Conservation (phyloP, 2,888 invertebrate genomes). For the Watsonalla binaria region DNA sequence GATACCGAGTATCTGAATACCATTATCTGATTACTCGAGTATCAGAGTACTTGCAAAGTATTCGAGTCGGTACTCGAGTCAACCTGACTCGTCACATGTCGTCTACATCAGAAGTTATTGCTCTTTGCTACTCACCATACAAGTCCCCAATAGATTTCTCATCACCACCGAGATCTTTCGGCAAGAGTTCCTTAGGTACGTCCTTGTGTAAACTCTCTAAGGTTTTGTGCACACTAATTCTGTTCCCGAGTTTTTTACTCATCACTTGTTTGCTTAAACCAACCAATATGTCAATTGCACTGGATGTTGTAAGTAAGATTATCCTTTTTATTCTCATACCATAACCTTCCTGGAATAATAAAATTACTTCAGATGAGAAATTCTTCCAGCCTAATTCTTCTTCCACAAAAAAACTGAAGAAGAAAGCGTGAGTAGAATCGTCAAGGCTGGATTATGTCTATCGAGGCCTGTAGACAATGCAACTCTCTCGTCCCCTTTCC, state of each 20-base stretch:
- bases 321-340: slow-evolving; percentile 31
- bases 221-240: slow-evolving; percentile 17
- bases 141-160: slow-evolving; percentile 15
- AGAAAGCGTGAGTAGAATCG: no score
- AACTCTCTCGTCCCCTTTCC: no score
- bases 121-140: slow-evolving; percentile 13
- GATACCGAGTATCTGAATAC: no score
- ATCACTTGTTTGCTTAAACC: slow-evolving; percentile 44
- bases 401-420: background rate
- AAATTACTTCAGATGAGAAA: no score
- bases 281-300: slow-evolving; percentile 34
- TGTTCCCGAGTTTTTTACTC: slow-evolving; percentile 28
- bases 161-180: slow-evolving; percentile 18
- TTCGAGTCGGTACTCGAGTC: no score
- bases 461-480: no score
- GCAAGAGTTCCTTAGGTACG: slow-evolving; percentile 12
- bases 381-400: no score
- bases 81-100: no score
- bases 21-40: no score
- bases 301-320: slow-evolving; percentile 30
- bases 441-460: no score
- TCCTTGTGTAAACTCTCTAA: slow-evolving; percentile 8
- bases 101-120: no score
- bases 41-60: no score
- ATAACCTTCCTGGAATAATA: slow-evolving; percentile 30